Percentiles rank a stretch among this genome's conserved stretches.
phyloP scores from a whole-genome alignment of 2,888 invertebrate genomes.

The Allygus modestus region DNA sequence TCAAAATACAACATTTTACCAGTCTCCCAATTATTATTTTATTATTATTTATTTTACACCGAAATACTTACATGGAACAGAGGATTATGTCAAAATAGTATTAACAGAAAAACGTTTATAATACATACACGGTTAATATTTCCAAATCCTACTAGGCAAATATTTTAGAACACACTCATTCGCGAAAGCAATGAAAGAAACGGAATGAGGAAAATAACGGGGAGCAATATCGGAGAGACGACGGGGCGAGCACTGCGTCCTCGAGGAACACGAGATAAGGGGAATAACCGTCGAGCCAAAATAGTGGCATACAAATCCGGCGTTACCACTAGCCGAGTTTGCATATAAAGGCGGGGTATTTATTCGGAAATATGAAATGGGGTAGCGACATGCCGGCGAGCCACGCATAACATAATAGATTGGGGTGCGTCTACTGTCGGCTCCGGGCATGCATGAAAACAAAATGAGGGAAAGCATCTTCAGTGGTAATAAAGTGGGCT shows the following conservation, averaged over 20 bases:
- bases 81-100: too few species aligned
- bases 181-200: constrained; percentile 11
- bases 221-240: constrained; percentile 8
- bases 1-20: too few species aligned
- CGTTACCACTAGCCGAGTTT: constrained; percentile 50
- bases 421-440: constrained; percentile 32
- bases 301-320: constrained; percentile 19
- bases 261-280: not conserved
- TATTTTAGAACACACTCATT: not conserved
- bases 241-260: not conserved
- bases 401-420: constrained; percentile 53
- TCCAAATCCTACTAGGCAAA: not conserved
- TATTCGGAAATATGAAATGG: constrained; percentile 51
- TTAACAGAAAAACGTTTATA: not conserved
- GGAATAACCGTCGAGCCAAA: constrained; percentile 10
- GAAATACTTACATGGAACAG: too few species aligned
- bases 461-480: constrained; percentile 65
- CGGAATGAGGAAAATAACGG: constrained; percentile 21
- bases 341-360: constrained; percentile 48
- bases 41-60: too few species aligned
- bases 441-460: constrained; percentile 68
- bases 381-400: constrained; percentile 41
- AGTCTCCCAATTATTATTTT: too few species aligned
- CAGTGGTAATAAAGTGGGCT: constrained; percentile 28
- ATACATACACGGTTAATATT: not conserved